These are phyloP conservation scores for Esox niger DNA, from an alignment of 2,113 vertebrate genomes.

Conservation along the genomic window DNA sequence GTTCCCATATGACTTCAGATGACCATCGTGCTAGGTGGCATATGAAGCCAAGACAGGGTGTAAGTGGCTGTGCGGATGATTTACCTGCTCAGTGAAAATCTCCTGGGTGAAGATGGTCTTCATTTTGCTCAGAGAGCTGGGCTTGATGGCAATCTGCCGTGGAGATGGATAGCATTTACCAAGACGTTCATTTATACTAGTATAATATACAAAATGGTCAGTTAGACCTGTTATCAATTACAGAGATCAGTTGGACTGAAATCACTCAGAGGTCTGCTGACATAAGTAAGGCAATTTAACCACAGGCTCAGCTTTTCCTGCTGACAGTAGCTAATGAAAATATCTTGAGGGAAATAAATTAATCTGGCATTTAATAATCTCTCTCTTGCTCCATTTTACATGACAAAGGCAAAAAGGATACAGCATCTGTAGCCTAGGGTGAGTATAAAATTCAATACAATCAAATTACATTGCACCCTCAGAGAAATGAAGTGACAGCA, in stretches of 20 bases:
- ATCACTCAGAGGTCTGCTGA: too few relatives aligned
- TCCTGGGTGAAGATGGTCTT: slow-evolving; percentile 99
- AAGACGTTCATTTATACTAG: too few relatives aligned
- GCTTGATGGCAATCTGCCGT: slow-evolving; percentile 93
- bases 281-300: too few relatives aligned
- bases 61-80: not conserved
- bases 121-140: slow-evolving; percentile 97
- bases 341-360: slow-evolving; percentile 43
- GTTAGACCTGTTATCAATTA: too few relatives aligned
- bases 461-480: slow-evolving; percentile 63
- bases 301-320: not conserved
- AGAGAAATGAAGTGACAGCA: slow-evolving; percentile 51
- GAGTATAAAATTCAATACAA: slow-evolving; percentile 57
- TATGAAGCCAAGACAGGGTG: too few relatives aligned
- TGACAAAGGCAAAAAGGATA: slow-evolving; percentile 22
- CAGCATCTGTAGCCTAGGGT: slow-evolving; percentile 35
- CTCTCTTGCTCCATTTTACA: slow-evolving; percentile 55
- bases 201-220: too few relatives aligned
- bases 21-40: too few relatives aligned
- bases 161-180: slow-evolving; percentile 22
- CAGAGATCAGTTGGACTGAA: too few relatives aligned
- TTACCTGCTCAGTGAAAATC: slow-evolving; percentile 99
- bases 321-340: slow-evolving; percentile 34
- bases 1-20: too few relatives aligned
- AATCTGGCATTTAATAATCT: slow-evolving; percentile 52